Evolutionary conservation across 2,113 vertebrate genomes (phyloP), one percentile per base, ranked within the genome.

Genomic region (Sinocyclocheilus anophthalmus): DNA sequence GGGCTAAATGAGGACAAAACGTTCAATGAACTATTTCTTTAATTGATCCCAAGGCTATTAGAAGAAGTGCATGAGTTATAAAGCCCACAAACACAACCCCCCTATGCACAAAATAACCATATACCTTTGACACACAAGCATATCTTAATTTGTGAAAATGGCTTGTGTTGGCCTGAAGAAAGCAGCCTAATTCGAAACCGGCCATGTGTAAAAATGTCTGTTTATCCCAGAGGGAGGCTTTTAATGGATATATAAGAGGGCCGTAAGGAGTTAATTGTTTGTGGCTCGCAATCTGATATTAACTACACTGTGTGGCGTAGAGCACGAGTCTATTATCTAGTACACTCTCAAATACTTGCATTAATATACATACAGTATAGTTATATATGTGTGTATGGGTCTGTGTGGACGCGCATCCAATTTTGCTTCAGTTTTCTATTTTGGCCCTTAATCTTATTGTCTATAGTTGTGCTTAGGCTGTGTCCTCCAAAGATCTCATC

Each of bases 181-280:
- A 88, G 85, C 88, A 42, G 37, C 59, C 26, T 75, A 9, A 79
- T 84, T 89, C 69, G 76, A 86, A 88, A 88, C 55, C 67, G 84
- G 55, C 65, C 24, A 78, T 86, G 86, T 89, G 86, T 87, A 87
- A 87, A 87, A 84, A 61, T 24, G 69, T 85, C 76, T 89, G 80
- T 87, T 88, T 88, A 63, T 88, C 84, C 84, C 81, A 86, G 55
- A 42, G 84, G 63, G 48, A 57, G 13, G 48, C n/a, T 16, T 59
- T 70, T 85, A 76, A 80, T 84, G 76, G 72, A 75, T 69, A 87
- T 63, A 67, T 79, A 79, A 63, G 55, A 78, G 75, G 72, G 83
- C 48, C 79, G 78, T 63, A 83, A 76, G 81, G 84, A 77, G 69
- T 84, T 82, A 84, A 86, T 81, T 86, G 53, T 81, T 83, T 53